Evolutionary conservation across 1,140 invertebrate genomes (phyloP), one percentile per base, ranked within the genome.

Genomic region (Drosophila sp.): DNA sequence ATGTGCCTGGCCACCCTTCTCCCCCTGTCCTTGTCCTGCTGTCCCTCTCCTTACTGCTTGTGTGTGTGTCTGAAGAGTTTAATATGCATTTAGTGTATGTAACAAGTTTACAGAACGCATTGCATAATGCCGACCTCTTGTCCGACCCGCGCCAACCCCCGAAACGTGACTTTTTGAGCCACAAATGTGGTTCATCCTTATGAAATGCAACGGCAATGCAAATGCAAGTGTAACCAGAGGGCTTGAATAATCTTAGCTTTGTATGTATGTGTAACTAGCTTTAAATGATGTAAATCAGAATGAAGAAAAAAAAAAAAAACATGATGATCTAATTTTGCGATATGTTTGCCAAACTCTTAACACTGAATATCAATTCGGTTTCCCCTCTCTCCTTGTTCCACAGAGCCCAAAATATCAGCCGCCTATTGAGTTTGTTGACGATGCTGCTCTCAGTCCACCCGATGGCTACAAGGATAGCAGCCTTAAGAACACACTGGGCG

Each of bases 381-480:
- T 1, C 2, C 23, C 8, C 56, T 50, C 60, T 5, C 38, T 1
- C 63, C 23, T 57, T 41, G 17, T 41, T 70, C 10, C 6, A 27
- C 91, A 93, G 91, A 93, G 93, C 75, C 93, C 93, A 27, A 94
- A 94, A 85, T 94, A 91, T 81, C 93, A 94, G 79, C 95, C 95
- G 63, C 94, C 94, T 5, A 91, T 94, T 61, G 94, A 95, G 70
- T 94, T 94, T 79, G 94, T 94, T 35, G 95, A 96, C 85, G 95
- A 95, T 65, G 96, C 96, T n/a, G 96, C 96, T 2, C 93, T 97
- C 4, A 97, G 96, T 86, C 96, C 96, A 56, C 96, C 96, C 7
- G 96, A 97, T 82, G 96, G 96, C 5, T 97, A 97, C 93, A 97
- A 97, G 92, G 96, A 97, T 83, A 93, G 93, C 93, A 92, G 94